phyloP scores from a whole-genome alignment of 2,888 invertebrate genomes.

The Diogma glabrata region DNA sequence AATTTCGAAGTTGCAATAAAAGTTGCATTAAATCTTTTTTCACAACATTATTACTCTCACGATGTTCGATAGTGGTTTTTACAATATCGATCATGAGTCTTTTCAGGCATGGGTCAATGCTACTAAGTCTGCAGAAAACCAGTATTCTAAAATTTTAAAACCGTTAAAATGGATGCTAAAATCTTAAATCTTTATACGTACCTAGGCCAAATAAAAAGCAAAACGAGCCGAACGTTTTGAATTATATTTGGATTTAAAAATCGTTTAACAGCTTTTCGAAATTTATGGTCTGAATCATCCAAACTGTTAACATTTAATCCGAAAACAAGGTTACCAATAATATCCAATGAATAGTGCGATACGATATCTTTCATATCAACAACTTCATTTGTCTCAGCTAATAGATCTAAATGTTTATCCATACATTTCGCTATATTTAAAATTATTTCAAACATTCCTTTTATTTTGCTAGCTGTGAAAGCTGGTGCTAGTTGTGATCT shows the following conservation, averaged over 20 bases:
- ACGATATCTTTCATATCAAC: constrained; percentile 37
- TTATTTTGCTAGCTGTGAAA: constrained; percentile 55
- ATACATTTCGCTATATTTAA: constrained; percentile 44
- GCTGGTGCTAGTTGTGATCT: constrained; percentile 51
- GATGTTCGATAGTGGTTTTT: constrained; percentile 31
- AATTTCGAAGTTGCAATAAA: constrained; percentile 36
- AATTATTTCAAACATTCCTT: constrained; percentile 49
- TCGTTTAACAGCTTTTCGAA: constrained; percentile 23
- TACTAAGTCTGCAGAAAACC: too few species aligned
- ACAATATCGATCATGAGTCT: constrained; percentile 32
- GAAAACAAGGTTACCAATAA: constrained; percentile 39
- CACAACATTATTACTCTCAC: constrained; percentile 32
- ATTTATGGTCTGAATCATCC: constrained; percentile 32
- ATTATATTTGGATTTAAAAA: constrained; percentile 11
- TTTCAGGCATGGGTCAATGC: constrained; percentile 6
- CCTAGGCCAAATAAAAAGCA: too few species aligned
- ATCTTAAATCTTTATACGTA: too few species aligned
- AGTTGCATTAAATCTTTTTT: constrained; percentile 39
- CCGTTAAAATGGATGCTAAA: too few species aligned
- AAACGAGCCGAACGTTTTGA: constrained; percentile 19
- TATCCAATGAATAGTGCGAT: constrained; percentile 33
- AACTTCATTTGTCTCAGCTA: constrained; percentile 27
- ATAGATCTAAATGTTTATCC: constrained; percentile 33
- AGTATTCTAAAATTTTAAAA: background rate
- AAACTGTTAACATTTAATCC: constrained; percentile 36